Evolutionary conservation across 2,113 vertebrate genomes (phyloP).

Genomic region (Silurus glanis): DNA sequence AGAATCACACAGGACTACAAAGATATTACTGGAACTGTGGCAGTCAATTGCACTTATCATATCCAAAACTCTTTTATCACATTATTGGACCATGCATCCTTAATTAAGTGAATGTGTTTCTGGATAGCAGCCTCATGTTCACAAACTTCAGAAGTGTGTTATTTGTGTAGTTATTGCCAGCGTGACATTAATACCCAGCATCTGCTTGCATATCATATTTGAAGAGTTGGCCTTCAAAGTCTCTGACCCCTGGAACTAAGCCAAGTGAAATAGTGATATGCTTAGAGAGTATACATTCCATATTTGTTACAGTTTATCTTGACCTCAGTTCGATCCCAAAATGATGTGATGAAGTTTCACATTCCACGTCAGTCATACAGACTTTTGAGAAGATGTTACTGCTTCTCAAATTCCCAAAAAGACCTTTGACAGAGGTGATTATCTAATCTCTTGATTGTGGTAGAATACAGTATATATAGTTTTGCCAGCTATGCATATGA

Average conservation of each 20-base stretch:
- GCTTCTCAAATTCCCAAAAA: neutral
- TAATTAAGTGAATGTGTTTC: neutral
- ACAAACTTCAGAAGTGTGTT: neutral
- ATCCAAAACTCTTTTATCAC: neutral
- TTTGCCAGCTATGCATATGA: conserved; percentile 2
- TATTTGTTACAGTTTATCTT: neutral
- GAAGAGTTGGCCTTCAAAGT: neutral
- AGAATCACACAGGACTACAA: neutral
- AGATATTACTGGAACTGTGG: neutral
- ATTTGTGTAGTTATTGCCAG: neutral
- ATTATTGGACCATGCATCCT: neutral
- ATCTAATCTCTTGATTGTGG: neutral
- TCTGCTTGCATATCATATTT: neutral
- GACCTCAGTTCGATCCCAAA: neutral
- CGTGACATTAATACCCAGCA: neutral
- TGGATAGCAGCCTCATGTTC: neutral
- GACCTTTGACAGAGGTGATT: neutral
- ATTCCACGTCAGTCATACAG: neutral
- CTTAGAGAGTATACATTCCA: neutral
- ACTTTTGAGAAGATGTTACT: neutral
- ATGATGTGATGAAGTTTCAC: neutral
- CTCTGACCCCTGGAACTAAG: conserved; percentile 1
- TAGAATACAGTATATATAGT: neutral
- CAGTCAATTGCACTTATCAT: neutral
- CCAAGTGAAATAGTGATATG: conserved; percentile 11